phyloP scores from a whole-genome alignment of 2,888 invertebrate species.

The Pachydiplax longipennis region DNA sequence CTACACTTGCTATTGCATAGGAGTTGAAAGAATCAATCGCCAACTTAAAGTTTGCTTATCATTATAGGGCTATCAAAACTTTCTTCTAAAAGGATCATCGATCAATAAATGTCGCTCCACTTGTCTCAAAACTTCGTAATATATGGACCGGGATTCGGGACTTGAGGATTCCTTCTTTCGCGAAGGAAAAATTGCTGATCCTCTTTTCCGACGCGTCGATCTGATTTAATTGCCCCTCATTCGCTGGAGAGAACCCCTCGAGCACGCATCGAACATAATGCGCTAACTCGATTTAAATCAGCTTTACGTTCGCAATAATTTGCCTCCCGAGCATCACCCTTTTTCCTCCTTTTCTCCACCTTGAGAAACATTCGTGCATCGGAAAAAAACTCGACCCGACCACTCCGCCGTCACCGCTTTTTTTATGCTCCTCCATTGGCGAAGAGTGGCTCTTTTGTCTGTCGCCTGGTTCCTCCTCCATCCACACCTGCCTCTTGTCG shows the following conservation, averaged over 20 bases:
- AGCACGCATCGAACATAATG: neutral
- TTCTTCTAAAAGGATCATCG: too few relatives aligned
- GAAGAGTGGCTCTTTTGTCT: neutral
- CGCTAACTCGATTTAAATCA: neutral
- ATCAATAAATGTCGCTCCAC: too few relatives aligned
- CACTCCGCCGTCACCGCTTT: neutral
- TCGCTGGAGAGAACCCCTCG: neutral
- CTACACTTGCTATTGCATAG: too few relatives aligned
- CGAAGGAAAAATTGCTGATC: neutral
- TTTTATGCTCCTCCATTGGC: conserved; percentile 9
- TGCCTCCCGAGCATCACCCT: neutral
- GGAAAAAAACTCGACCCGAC: neutral
- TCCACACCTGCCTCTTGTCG: conserved; percentile 21
- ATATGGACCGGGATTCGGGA: too few relatives aligned
- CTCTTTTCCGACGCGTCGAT: neutral
- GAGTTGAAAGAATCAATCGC: too few relatives aligned
- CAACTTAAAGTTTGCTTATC: too few relatives aligned
- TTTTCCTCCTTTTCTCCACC: neutral
- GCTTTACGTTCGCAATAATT: neutral
- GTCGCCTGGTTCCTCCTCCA: conserved; percentile 9
- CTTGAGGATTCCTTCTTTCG: neutral
- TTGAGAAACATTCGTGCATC: neutral
- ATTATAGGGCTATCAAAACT: too few relatives aligned
- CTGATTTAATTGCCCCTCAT: neutral
- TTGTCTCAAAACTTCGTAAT: too few relatives aligned